A percentile compares a stretch with the other conserved stretches of the same genome.
Conservation (phyloP, 2,113 vertebrate genomes). For the Vulpes vulpes region DNA sequence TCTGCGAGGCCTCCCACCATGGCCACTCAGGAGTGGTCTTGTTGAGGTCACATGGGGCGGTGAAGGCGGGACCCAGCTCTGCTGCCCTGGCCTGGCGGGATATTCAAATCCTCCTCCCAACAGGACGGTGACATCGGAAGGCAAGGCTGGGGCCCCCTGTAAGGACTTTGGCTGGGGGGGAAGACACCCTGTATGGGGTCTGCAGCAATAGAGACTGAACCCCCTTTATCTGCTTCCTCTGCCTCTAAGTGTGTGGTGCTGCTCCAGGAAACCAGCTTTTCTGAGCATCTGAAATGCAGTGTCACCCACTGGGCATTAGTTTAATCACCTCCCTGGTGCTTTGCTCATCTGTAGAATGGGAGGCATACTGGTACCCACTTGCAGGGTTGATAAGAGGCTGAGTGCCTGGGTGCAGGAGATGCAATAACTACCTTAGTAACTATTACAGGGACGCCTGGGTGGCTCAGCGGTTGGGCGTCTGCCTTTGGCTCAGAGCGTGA, state of each 20-base stretch:
- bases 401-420: accelerated
- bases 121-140: not conserved
- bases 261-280: not conserved
- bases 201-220: accelerated
- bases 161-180: not conserved
- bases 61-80: accelerated
- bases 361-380: not conserved
- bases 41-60: accelerated
- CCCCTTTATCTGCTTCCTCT: no score
- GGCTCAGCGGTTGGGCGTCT: no score
- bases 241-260: not conserved
- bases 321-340: no score
- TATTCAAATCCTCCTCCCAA: not conserved
- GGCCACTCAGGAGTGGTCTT: no score
- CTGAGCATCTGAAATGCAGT: not conserved
- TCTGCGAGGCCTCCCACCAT: accelerated
- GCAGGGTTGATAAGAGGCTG: not conserved
- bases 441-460: no score
- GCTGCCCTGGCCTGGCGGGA: no score
- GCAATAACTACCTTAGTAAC: not conserved
- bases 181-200: not conserved
- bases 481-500: no score
- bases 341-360: not conserved
- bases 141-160: not conserved
- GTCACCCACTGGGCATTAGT: not conserved